phyloP scores from a whole-genome alignment of 2,888 invertebrate species.

The Cosmorhoe ocellata region DNA sequence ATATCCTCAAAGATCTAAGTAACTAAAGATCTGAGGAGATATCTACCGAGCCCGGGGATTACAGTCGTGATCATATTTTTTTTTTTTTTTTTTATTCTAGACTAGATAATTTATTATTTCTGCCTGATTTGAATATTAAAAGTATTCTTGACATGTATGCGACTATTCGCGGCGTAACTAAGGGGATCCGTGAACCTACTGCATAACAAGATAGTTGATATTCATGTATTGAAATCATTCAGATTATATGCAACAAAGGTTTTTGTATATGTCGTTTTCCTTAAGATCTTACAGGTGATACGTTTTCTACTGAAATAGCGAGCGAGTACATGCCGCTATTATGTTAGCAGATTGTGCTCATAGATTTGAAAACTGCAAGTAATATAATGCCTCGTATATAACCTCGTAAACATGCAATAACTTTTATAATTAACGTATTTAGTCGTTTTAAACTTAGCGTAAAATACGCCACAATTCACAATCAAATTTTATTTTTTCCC shows the following conservation, averaged over 20 bases:
- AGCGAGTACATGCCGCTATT: not conserved
- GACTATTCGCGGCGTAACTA: constrained; percentile 49
- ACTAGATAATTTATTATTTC: too few species aligned
- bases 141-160: constrained; percentile 57
- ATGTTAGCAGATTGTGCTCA: not conserved
- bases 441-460: too few species aligned
- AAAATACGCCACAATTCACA: too few species aligned
- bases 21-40: too few species aligned
- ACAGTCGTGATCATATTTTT: too few species aligned
- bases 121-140: constrained; percentile 39
- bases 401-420: too few species aligned
- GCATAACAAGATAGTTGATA: constrained; percentile 47
- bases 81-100: too few species aligned
- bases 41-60: too few species aligned
- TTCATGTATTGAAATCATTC: constrained; percentile 54
- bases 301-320: not conserved
- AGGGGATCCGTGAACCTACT: constrained; percentile 53
- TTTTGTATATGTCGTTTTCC: constrained; percentile 31
- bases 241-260: constrained; percentile 35
- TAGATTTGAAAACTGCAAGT: constrained; percentile 11
- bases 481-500: too few species aligned
- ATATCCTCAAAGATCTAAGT: too few species aligned
- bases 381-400: too few species aligned
- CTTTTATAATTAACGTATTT: too few species aligned
- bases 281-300: constrained; percentile 14